Conservation (phyloP, 2,888 invertebrate species). For the Arge pagana region DNA sequence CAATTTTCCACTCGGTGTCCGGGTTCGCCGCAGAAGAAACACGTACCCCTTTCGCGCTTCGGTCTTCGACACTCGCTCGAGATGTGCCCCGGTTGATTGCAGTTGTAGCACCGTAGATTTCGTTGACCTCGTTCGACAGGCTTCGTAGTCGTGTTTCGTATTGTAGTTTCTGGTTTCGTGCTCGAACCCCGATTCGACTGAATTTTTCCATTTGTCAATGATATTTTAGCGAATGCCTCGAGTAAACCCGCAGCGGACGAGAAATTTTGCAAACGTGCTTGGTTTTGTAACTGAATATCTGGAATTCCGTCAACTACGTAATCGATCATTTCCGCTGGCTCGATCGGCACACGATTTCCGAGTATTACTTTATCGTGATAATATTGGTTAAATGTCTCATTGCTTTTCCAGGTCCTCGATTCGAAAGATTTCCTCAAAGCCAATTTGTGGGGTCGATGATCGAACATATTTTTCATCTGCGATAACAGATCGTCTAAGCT, state of each 20-base stretch:
- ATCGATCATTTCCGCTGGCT: slow-evolving; percentile 25
- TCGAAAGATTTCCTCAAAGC: slow-evolving; percentile 22
- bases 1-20: neutral
- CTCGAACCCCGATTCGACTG: no score
- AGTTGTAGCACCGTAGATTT: neutral
- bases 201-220: no score
- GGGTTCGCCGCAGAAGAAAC: neutral
- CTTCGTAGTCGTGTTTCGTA: neutral
- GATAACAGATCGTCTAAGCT: slow-evolving; percentile 21
- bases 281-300: slow-evolving; percentile 24
- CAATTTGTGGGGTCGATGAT: slow-evolving; percentile 21
- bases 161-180: no score
- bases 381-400: slow-evolving; percentile 29
- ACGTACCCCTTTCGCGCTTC: neutral
- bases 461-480: slow-evolving; percentile 23
- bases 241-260: no score
- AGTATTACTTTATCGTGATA: slow-evolving; percentile 29
- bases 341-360: slow-evolving; percentile 26
- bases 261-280: slow-evolving; percentile 26
- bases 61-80: neutral
- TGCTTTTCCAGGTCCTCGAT: slow-evolving; percentile 11
- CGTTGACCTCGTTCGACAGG: neutral
- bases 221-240: no score
- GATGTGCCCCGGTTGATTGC: neutral
- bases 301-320: slow-evolving; percentile 30